Evolutionary conservation across 2,888 invertebrate genomes (phyloP).

Genomic region (Catocala sponsa): DNA sequence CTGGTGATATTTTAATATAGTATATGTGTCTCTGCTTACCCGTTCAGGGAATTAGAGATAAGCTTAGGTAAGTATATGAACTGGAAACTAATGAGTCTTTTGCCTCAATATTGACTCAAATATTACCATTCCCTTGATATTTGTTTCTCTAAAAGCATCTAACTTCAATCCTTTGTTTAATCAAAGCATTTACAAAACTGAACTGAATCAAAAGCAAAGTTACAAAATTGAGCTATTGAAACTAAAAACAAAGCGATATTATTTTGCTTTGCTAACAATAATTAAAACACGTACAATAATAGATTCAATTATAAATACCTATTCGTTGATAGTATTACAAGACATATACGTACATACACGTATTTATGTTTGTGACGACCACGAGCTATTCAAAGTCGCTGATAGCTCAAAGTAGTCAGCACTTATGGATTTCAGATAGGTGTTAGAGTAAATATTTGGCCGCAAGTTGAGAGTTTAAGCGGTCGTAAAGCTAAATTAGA

Average conservation of each 20-base stretch:
- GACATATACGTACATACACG: no score
- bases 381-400: constrained; percentile 14
- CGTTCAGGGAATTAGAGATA: no score
- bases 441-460: constrained; percentile 56
- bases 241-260: not conserved
- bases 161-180: no score
- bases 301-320: constrained; percentile 1
- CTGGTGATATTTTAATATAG: no score
- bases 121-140: no score
- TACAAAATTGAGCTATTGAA: not conserved
- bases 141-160: no score
- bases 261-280: not conserved
- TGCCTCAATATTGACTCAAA: no score
- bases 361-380: not conserved
- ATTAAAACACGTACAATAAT: not conserved
- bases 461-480: constrained; percentile 57
- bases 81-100: no score
- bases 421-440: constrained; percentile 29
- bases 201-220: no score
- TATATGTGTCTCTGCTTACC: no score
- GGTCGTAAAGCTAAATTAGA: constrained; percentile 61
- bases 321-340: not conserved
- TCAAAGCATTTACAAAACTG: no score
- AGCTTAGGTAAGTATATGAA: no score
- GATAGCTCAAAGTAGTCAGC: constrained; percentile 23